Evolutionary conservation across 2,888 invertebrate genomes (phyloP), one percentile per base, ranked within the genome.

Genomic region (Mesorhabditis spiculigera): DNA sequence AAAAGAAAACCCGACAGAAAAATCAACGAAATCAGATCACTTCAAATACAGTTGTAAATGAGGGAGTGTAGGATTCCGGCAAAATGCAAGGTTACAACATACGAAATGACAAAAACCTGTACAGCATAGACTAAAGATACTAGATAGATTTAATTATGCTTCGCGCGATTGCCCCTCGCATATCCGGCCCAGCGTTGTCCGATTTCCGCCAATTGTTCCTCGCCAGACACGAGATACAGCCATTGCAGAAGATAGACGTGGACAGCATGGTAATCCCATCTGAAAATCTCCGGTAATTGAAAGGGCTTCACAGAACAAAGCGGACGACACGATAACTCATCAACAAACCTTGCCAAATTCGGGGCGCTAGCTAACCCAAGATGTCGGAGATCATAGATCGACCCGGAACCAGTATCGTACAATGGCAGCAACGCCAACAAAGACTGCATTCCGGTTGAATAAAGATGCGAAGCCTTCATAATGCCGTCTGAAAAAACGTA

Each of bases 251-350:
- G 95, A 88, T 95, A 96, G 43, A 98, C 92, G 87, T 99, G 98
- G 0, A 96, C 95, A 0, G 95, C 93, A 88, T 98, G 98, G 87
- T 98, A 98, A 86, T 98, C 98, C 95, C 97, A 96, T 70, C 81
- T 75, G 45, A 67, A 73, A 61, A 63, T 28, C 28, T 28, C 28
- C 28, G 28, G 28, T 28, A 28, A 28, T 28, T 28, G 28, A 28
- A 28, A 28, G 28, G 28, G 28, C 28, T 28, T 28, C 28, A 28
- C 28, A 28, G 28, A 28, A 28, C 28, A 28, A 28, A 28, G 28
- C 28, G 28, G 28, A 28, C 28, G 28, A 28, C 8, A 50, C n/a
- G 8, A n/a, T 13, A n/a, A 65, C 41, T 28, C 28, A 65, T 61
- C 5, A 42, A 13, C n/a, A n/a, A 62, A 76, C 70, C 98, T 89